A percentile compares a stretch with the other conserved stretches of the same genome.
phyloP scores from a whole-genome alignment of 1,140 invertebrate species.

The Notospermus geniculatus region DNA sequence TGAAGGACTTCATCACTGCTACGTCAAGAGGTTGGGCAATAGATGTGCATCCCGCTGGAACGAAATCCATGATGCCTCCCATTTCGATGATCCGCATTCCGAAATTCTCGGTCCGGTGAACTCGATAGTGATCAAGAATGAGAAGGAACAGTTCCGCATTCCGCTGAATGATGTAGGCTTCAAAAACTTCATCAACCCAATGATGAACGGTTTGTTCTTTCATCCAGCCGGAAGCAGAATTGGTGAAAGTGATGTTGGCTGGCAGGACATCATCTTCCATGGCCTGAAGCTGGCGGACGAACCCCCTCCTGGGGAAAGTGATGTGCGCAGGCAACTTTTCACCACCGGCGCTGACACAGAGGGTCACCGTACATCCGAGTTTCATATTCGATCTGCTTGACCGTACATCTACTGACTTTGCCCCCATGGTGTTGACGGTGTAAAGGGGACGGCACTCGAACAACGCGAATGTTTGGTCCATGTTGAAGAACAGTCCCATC shows the following conservation, averaged over 20 bases:
- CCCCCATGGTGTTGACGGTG: not conserved
- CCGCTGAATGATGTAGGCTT: not conserved
- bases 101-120: conserved; percentile 1
- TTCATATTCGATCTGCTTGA: not conserved
- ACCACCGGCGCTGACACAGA: not conserved
- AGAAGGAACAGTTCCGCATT: not conserved
- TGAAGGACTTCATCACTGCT: not conserved
- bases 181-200: not conserved
- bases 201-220: conserved; percentile 2
- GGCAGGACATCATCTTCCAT: not conserved
- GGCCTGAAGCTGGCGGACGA: not conserved
- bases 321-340: not conserved
- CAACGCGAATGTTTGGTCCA: conserved; percentile 2
- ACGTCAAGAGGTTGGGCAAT: conserved; percentile 1
- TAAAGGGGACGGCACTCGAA: not conserved
- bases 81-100: not conserved
- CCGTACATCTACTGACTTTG: not conserved
- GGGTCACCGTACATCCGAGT: too few species aligned
- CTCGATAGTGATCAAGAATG: not conserved
- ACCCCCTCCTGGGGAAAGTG: not conserved
- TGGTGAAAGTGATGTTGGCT: not conserved
- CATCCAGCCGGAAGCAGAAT: not conserved
- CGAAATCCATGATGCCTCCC: not conserved
- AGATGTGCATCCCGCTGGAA: not conserved
- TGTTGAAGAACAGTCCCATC: not conserved